A percentile compares a stretch with the other conserved stretches of the same genome.
These are phyloP conservation scores for Datnioides undecimradiatus DNA, from an alignment of 2,113 vertebrate genomes.

Conservation along the genomic window DNA sequence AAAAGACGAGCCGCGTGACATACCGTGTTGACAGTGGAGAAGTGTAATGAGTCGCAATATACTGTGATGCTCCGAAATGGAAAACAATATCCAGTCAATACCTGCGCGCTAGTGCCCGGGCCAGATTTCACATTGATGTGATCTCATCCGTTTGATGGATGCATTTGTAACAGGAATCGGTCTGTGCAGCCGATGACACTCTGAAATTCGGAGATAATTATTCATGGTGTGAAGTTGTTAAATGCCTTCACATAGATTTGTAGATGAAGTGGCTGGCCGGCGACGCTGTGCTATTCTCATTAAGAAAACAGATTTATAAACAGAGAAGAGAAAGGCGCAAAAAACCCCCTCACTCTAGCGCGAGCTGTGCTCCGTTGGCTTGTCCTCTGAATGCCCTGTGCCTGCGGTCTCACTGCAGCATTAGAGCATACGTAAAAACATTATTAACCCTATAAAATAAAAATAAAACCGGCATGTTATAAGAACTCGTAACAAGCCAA, in stretches of 20 bases:
- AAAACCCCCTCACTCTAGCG: too few relatives aligned
- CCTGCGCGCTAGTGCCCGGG: constrained; percentile 37
- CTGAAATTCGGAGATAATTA: constrained; percentile 33
- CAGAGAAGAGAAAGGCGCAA: neutral
- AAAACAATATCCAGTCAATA: constrained; percentile 59
- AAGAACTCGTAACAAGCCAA: too few relatives aligned
- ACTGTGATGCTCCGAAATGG: constrained; percentile 33
- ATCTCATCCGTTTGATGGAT: constrained; percentile 41
- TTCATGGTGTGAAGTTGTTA: constrained; percentile 30
- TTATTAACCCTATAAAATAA: too few relatives aligned
- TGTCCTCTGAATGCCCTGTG: neutral
- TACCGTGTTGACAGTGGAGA: constrained; percentile 6
- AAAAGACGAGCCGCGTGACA: constrained; percentile 20
- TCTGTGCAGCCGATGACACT: constrained; percentile 27
- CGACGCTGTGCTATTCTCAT: neutral
- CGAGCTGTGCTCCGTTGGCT: neutral
- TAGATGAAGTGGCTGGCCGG: neutral
- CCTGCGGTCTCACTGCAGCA: too few relatives aligned
- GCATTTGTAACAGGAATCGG: constrained; percentile 33
- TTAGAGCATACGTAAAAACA: too few relatives aligned
- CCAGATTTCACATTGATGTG: constrained; percentile 45
- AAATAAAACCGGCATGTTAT: too few relatives aligned
- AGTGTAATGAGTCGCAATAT: constrained; percentile 40
- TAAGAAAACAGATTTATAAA: neutral
- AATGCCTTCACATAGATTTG: constrained; percentile 5